Evolutionary conservation across 2,797 vertebrate genomes (phyloP).

Genomic region (Threskiornis aethiopicus): DNA sequence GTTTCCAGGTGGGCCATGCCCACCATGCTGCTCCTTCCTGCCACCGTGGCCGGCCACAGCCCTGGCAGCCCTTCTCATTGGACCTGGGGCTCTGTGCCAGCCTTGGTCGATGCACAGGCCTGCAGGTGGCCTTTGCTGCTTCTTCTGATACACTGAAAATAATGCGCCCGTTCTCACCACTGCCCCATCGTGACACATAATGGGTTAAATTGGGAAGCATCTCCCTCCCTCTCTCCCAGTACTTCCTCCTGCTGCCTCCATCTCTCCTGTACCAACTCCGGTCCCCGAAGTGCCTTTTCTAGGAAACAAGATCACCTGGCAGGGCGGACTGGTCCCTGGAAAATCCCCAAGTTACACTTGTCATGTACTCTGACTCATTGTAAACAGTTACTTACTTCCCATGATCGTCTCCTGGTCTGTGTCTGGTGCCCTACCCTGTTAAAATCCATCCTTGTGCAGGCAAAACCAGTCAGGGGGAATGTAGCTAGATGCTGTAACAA

Average conservation of each 20-base stretch:
- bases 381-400: conserved; percentile 37
- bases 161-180: background rate
- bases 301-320: conserved; percentile 56
- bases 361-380: conserved; percentile 29
- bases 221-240: background rate
- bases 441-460: conserved; percentile 50
- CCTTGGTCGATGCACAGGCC: background rate
- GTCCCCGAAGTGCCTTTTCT: conserved; percentile 71
- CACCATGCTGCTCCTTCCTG: conserved; percentile 31
- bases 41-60: background rate
- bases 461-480: conserved; percentile 59
- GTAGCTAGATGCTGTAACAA: conserved; percentile 46
- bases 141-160: conserved; percentile 51
- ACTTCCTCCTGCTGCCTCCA: background rate
- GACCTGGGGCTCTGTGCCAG: background rate
- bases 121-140: conserved; percentile 47
- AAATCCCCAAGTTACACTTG: conserved; percentile 41
- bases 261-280: conserved; percentile 16
- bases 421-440: conserved; percentile 33
- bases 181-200: background rate
- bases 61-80: background rate
- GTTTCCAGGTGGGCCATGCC: conserved; percentile 47
- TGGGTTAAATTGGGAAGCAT: conserved; percentile 27
- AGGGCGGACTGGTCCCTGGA: conserved; percentile 39
- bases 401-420: conserved; percentile 22